phyloP scores from a whole-genome alignment of 2,888 invertebrate genomes.

The Conops quadrifasciatus region DNA sequence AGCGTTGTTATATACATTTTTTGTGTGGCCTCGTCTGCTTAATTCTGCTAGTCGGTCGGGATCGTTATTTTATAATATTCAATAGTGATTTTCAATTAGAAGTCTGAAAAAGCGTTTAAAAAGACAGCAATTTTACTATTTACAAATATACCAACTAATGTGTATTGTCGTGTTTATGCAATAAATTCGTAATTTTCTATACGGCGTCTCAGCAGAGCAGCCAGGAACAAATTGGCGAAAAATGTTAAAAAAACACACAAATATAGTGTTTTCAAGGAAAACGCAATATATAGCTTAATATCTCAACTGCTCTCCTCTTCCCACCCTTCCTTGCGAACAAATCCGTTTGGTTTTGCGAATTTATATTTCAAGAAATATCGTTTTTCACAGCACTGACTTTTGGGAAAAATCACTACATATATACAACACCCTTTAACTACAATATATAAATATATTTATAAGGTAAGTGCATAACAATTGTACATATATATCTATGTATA shows the following conservation, averaged over 20 bases:
- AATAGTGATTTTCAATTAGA: conserved; percentile 41
- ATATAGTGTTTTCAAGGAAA: conserved; percentile 24
- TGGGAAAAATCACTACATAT: neutral
- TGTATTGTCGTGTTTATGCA: conserved; percentile 17
- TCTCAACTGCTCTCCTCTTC: neutral
- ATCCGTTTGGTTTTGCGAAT: neutral
- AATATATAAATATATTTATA: conserved; percentile 24
- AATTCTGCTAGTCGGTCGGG: conserved; percentile 22
- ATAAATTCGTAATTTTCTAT: conserved; percentile 42
- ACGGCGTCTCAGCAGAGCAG: conserved; percentile 36
- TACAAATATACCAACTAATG: conserved; percentile 18
- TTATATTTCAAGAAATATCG: neutral
- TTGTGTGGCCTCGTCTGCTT: conserved; percentile 36
- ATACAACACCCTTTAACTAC: neutral
- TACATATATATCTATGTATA: neutral
- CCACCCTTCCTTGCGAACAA: neutral
- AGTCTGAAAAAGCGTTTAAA: conserved; percentile 44
- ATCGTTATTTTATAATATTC: conserved; percentile 32
- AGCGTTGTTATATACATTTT: conserved; percentile 51
- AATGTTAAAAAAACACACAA: conserved; percentile 40
- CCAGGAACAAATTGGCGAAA: conserved; percentile 29
- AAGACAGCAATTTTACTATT: conserved; percentile 28
- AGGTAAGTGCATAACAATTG: conserved; percentile 22
- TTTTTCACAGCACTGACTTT: neutral
- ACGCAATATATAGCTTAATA: conserved; percentile 25